Conservation (phyloP, 2,797 vertebrate genomes). For the Siniperca obscura region DNA sequence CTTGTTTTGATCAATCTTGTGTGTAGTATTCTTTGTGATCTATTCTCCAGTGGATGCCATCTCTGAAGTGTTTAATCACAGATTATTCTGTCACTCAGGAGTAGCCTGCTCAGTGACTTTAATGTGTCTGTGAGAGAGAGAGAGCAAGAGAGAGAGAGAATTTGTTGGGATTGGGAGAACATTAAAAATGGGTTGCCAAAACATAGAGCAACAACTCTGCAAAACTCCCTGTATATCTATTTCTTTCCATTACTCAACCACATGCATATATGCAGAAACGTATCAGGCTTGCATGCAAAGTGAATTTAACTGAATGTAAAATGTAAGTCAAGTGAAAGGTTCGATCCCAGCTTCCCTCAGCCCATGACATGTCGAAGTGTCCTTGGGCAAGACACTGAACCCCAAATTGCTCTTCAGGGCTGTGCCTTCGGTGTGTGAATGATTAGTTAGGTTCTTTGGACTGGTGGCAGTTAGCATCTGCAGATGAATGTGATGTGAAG, state of each 20-base stretch:
- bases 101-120: slow-evolving; percentile 33
- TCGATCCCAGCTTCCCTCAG: too few relatives aligned
- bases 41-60: slow-evolving; percentile 49
- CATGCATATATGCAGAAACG: slow-evolving; percentile 3
- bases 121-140: not conserved
- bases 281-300: not conserved
- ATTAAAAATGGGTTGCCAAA: slow-evolving; percentile 2
- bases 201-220: not conserved
- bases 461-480: too few relatives aligned
- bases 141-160: not conserved
- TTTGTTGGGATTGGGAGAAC: not conserved
- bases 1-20: slow-evolving; percentile 39
- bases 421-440: too few relatives aligned
- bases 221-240: not conserved
- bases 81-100: slow-evolving; percentile 61
- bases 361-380: too few relatives aligned
- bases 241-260: not conserved
- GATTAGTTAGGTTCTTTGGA: too few relatives aligned
- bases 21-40: slow-evolving; percentile 46
- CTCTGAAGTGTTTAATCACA: slow-evolving; percentile 63
- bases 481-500: too few relatives aligned
- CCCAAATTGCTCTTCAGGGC: too few relatives aligned
- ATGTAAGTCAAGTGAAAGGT: slow-evolving; percentile 1
- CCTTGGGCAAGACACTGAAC: too few relatives aligned
- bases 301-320: slow-evolving; percentile 20